These are phyloP conservation scores for Polypedilum pembai DNA, from an alignment of 1,140 invertebrate species.

Conservation along the genomic window DNA sequence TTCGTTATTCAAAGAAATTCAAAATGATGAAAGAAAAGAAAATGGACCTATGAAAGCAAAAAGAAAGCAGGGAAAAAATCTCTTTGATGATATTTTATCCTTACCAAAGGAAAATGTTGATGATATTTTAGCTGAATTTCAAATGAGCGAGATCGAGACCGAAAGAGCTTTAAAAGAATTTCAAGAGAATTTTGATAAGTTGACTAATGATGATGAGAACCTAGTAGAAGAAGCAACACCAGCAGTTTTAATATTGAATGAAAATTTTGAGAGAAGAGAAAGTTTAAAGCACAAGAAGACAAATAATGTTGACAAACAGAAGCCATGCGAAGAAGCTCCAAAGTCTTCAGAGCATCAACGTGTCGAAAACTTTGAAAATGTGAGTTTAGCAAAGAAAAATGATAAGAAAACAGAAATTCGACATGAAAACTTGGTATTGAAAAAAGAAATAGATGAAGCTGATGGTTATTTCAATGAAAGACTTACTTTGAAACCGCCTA, in stretches of 20 bases:
- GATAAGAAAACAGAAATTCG: no score
- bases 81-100: not conserved
- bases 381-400: no score
- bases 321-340: no score
- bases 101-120: not conserved
- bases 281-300: not conserved
- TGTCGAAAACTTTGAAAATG: no score
- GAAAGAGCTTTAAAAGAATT: slow-evolving; percentile 11
- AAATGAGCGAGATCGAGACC: not conserved
- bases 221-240: not conserved
- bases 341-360: no score
- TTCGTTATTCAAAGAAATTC: not conserved
- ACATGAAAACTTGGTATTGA: no score
- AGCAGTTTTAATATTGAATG: no score
- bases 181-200: not conserved
- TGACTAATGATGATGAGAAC: not conserved
- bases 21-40: not conserved
- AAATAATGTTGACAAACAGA: not conserved
- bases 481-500: no score
- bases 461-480: no score
- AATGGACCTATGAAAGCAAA: not conserved
- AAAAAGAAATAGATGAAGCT: no score
- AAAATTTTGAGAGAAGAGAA: not conserved
- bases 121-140: not conserved
- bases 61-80: not conserved